A percentile compares a stretch with the other conserved stretches of the same genome.
These are phyloP conservation scores for Drosophila nigricruria DNA, from an alignment of 2,888 invertebrate genomes.

Conservation along the genomic window DNA sequence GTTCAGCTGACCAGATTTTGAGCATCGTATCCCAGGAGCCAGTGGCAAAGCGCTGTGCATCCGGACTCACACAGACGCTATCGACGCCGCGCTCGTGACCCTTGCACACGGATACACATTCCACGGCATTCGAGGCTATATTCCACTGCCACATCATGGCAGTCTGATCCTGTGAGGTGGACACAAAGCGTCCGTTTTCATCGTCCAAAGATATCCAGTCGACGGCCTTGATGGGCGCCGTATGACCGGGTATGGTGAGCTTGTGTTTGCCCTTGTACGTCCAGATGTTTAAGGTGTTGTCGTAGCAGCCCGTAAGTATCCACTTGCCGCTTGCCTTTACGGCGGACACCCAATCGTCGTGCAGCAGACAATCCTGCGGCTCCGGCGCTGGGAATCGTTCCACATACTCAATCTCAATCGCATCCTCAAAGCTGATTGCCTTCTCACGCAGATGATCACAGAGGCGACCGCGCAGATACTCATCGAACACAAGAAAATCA, in stretches of 20 bases:
- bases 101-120: slow-evolving; percentile 92
- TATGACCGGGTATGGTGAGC: slow-evolving; percentile 94
- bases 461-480: slow-evolving; percentile 89
- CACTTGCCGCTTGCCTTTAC: slow-evolving; percentile 90
- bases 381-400: slow-evolving; percentile 95
- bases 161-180: slow-evolving; percentile 96
- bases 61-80: slow-evolving; percentile 91
- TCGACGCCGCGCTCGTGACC: slow-evolving; percentile 98
- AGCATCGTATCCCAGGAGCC: slow-evolving; percentile 97
- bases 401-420: slow-evolving; percentile 96
- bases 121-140: slow-evolving; percentile 89
- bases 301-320: slow-evolving; percentile 97
- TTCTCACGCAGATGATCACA: slow-evolving; percentile 91
- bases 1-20: slow-evolving; percentile 94
- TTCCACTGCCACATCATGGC: slow-evolving; percentile 96
- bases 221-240: slow-evolving; percentile 94
- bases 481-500: slow-evolving; percentile 95
- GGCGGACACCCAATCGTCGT: slow-evolving; percentile 99
- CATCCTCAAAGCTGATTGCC: slow-evolving; percentile 92
- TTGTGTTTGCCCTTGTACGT: slow-evolving; percentile 93
- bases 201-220: slow-evolving; percentile 92
- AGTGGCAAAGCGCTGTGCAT: slow-evolving; percentile 89
- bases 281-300: slow-evolving; percentile 96
- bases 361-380: slow-evolving; percentile 95
- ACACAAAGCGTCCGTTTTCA: slow-evolving; percentile 89